A percentile compares a stretch with the other conserved stretches of the same genome.
phyloP scores from a whole-genome alignment of 2,888 invertebrate species.

The Thymelicus lineola region DNA sequence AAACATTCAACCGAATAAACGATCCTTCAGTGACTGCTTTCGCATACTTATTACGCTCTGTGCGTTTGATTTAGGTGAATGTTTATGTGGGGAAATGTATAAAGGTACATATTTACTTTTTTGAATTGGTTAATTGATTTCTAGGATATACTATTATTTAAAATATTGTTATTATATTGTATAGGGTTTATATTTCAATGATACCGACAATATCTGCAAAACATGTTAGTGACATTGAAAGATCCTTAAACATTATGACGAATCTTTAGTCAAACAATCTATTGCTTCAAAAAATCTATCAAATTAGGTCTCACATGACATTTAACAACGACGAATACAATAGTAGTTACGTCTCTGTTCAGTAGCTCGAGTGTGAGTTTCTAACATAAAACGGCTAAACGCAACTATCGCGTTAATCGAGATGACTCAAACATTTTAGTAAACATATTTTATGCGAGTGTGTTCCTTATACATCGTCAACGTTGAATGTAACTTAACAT shows the following conservation, averaged over 20 bases:
- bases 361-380: too few species aligned
- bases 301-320: not conserved
- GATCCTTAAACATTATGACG: not conserved
- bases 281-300: not conserved
- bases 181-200: too few species aligned
- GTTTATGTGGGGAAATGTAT: constrained; percentile 5
- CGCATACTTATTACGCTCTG: constrained; percentile 37
- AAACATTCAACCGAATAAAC: constrained; percentile 43
- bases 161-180: too few species aligned
- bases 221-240: not conserved
- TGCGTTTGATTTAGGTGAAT: constrained; percentile 31
- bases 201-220: too few species aligned
- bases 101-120: not conserved
- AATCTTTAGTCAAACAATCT: constrained; percentile 16
- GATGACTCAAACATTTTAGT: too few species aligned
- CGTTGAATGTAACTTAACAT: too few species aligned
- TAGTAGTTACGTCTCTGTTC: constrained; percentile 42
- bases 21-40: constrained; percentile 33
- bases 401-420: too few species aligned
- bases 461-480: too few species aligned
- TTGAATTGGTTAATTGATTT: too few species aligned
- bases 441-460: too few species aligned
- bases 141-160: too few species aligned
- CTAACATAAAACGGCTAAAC: too few species aligned
- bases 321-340: constrained; percentile 57